Evolutionary conservation across 2,888 invertebrate genomes (phyloP), one percentile per base, ranked within the genome.

Genomic region (Ferdinandea cuprea): DNA sequence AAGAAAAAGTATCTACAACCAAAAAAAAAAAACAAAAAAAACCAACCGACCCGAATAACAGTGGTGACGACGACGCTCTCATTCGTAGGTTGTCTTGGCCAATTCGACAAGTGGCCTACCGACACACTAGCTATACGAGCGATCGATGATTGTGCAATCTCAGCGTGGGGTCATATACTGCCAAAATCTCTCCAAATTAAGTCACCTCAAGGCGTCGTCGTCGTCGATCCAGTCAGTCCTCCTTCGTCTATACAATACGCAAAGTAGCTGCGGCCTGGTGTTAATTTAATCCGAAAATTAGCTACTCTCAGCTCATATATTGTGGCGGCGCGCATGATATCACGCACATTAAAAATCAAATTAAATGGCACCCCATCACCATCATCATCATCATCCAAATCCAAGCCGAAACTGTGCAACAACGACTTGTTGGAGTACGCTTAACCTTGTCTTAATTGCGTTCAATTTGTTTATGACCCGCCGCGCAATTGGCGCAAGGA

Each of bases 381-480:
- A 42, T 17, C 37, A 28, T 21, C n/a, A n/a, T n/a, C 25, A 25
- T 25, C 25, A 25, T 25, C 25, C 25, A 5, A 25, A 25, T 25
- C 5, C 25, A 25, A 25, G 25, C 25, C 42, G 8, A 15, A 25
- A 9, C 25, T 59, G 40, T 32, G 11, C 32, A 46, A 8, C 61
- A 15, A 19, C 30, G 19, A 19, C 30, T 32, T 9, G 9, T 5
- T 25, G n/a, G 19, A 25, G n/a, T 35, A 15, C 63, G 35, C 32
- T 48, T 63, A 50, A 50, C 63, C 48, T 63, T 63, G 61, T 21
- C 46, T 61, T 30, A 30, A 17, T 44, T 59, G 59, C 28, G 30
- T 30, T 59, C 17, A 44, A 44, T 59, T 28, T 44, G 44, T 30
- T 35, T 63, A 48, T 50, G 37, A 37, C 15, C 37, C 61, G 17